Conservation (phyloP, 2,888 invertebrate genomes). For the Hirtodrosophila alboralis region DNA sequence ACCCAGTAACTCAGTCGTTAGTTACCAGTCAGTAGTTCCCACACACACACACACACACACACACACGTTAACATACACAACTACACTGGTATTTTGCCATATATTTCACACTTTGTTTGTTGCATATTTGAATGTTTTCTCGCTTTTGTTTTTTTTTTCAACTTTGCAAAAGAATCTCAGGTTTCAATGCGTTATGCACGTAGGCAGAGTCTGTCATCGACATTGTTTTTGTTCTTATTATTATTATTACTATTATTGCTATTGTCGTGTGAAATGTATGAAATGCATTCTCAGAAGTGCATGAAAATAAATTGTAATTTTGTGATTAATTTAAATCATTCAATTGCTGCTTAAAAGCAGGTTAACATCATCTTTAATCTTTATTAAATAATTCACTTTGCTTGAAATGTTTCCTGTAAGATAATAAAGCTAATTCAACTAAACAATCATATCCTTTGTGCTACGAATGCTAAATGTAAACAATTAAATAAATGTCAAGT, state of each 20-base stretch:
- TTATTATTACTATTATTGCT: constrained; percentile 9
- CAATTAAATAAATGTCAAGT: too few relatives aligned
- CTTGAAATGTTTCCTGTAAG: too few relatives aligned
- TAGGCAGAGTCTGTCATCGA: constrained; percentile 52
- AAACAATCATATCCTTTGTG: too few relatives aligned
- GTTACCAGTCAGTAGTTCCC: constrained; percentile 20
- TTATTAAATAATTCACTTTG: too few relatives aligned
- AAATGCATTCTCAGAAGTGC: constrained; percentile 22
- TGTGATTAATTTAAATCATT: too few relatives aligned
- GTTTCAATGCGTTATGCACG: constrained; percentile 70
- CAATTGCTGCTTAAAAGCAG: too few relatives aligned
- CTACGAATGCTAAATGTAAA: too few relatives aligned
- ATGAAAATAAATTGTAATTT: constrained; percentile 27
- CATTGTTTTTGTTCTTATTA: constrained; percentile 22
- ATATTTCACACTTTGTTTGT: constrained; percentile 49
- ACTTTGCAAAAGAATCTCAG: constrained; percentile 66
- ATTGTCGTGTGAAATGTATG: constrained; percentile 16
- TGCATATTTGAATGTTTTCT: constrained; percentile 53
- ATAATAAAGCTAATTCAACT: too few relatives aligned
- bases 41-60: constrained; percentile 24
- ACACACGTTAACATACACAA: constrained; percentile 6
- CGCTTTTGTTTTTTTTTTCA: constrained; percentile 55
- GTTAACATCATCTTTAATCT: too few relatives aligned
- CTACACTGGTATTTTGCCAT: constrained; percentile 5
- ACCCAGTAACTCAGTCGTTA: constrained; percentile 57